A percentile compares a stretch with the other conserved stretches of the same genome.
phyloP scores from a whole-genome alignment of 2,888 invertebrate genomes.

The Ditula angustiorana region DNA sequence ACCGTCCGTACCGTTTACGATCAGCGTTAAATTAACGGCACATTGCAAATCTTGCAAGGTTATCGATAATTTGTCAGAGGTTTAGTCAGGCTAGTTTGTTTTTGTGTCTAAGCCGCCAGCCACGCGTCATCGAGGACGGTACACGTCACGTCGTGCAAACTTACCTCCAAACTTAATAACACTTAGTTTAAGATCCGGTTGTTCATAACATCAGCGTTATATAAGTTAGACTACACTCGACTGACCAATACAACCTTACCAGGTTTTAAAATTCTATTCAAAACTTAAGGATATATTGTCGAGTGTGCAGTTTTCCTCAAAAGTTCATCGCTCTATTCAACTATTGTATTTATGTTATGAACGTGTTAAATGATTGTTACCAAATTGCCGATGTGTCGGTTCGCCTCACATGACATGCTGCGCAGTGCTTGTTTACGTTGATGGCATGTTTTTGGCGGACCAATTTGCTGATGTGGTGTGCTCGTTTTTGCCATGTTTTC shows the following conservation, averaged over 20 bases:
- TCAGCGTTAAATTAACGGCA: not conserved
- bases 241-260: not conserved
- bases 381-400: slow-evolving; percentile 1
- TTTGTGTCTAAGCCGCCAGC: slow-evolving; percentile 6
- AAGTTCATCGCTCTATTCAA: slow-evolving; percentile 20
- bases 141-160: not conserved
- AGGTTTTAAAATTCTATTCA: not conserved
- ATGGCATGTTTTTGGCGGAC: slow-evolving; percentile 19
- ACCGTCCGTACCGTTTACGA: not conserved
- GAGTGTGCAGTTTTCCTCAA: slow-evolving; percentile 16
- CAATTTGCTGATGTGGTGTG: slow-evolving; percentile 4
- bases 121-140: not conserved
- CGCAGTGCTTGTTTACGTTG: not conserved
- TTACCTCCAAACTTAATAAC: not conserved
- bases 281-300: not conserved
- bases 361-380: slow-evolving; percentile 16
- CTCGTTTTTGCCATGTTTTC: slow-evolving; percentile 26
- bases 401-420: not conserved
- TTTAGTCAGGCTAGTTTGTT: not conserved
- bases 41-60: not conserved
- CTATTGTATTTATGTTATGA: slow-evolving; percentile 26
- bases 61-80: slow-evolving; percentile 1
- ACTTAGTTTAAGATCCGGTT: slow-evolving; percentile 5
- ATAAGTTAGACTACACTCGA: not conserved
- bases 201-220: not conserved